phyloP scores from a whole-genome alignment of 2,797 vertebrate genomes.

The Thamnophis elegans region DNA sequence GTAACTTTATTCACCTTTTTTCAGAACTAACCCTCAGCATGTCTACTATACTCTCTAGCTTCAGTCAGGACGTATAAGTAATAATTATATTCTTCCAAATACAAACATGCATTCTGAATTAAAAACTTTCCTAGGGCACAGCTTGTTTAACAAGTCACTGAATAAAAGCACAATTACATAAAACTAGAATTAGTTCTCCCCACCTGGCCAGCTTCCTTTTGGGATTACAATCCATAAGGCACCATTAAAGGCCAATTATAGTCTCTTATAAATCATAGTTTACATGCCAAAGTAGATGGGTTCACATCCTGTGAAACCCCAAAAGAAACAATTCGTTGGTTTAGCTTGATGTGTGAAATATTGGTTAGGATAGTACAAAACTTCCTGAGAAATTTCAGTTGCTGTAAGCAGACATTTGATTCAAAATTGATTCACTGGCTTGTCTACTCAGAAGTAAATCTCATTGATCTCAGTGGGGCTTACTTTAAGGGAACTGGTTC shows the following conservation, averaged over 20 bases:
- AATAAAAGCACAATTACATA: neutral
- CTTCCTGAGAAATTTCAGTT: neutral
- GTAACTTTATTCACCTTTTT: neutral
- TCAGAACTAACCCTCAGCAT: neutral
- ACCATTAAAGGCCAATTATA: neutral
- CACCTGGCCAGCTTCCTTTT: neutral
- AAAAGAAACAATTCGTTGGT: neutral
- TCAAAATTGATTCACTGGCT: neutral
- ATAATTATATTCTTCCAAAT: neutral
- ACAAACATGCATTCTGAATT: neutral
- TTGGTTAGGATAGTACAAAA: neutral
- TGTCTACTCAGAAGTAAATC: neutral
- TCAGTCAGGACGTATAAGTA: neutral
- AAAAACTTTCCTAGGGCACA: neutral
- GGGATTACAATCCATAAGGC: neutral
- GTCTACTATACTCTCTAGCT: neutral
- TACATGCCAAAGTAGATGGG: neutral
- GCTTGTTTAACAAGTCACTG: neutral
- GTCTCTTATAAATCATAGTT: neutral
- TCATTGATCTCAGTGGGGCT: neutral
- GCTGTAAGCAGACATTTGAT: neutral
- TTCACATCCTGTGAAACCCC: neutral
- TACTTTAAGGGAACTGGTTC: neutral
- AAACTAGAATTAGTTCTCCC: neutral
- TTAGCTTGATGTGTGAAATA: neutral